These are phyloP conservation scores for Tenebrio molitor DNA, from an alignment of 1,140 invertebrate genomes.

Conservation along the genomic window DNA sequence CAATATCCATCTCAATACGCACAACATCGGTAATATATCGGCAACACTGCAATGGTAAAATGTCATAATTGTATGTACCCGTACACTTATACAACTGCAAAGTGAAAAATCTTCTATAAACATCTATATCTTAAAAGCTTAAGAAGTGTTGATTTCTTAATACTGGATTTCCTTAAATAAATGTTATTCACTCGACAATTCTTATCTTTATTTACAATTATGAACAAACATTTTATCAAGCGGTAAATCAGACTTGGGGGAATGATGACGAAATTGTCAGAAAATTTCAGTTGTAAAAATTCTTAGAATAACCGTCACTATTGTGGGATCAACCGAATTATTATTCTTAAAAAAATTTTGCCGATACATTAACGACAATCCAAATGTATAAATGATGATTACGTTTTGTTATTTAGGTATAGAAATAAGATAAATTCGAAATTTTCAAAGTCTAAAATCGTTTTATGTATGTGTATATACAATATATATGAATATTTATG, in stretches of 20 bases:
- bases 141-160: not conserved
- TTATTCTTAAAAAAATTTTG: slow-evolving; percentile 18
- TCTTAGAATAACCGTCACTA: not conserved
- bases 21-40: slow-evolving; percentile 40
- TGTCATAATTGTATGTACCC: slow-evolving; percentile 1
- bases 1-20: slow-evolving; percentile 30
- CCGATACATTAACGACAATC: slow-evolving; percentile 31
- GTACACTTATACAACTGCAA: not conserved
- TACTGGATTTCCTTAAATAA: slow-evolving; percentile 8
- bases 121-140: slow-evolving; percentile 19
- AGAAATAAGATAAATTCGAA: slow-evolving; percentile 33
- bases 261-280: slow-evolving; percentile 4
- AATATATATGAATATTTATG: slow-evolving; percentile 36
- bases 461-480: slow-evolving; percentile 37
- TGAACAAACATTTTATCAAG: slow-evolving; percentile 31
- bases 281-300: too few relatives aligned
- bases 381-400: slow-evolving; percentile 11
- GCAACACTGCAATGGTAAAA: slow-evolving; percentile 31
- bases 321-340: slow-evolving; percentile 2
- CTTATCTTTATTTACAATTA: slow-evolving; percentile 35
- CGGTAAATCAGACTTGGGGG: not conserved
- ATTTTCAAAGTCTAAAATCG: slow-evolving; percentile 35
- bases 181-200: slow-evolving; percentile 2
- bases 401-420: slow-evolving; percentile 33
- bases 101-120: slow-evolving; percentile 1